Evolutionary conservation across 1,140 invertebrate species (phyloP), one percentile per base, ranked within the genome.

Genomic region (Archivesica marissinica): DNA sequence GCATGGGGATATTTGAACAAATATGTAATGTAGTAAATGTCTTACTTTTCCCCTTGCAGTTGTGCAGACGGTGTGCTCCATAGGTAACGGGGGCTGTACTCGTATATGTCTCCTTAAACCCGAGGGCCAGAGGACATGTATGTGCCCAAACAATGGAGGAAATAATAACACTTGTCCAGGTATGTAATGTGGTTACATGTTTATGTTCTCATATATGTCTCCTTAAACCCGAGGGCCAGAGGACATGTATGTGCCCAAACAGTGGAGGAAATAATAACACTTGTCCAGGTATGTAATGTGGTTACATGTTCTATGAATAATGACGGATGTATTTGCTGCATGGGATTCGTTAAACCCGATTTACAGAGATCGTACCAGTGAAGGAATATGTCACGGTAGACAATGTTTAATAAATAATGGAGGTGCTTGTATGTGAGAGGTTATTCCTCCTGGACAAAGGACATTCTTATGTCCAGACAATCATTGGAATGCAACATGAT

Each of bases 51-150:
- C 9, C 6, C 6, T 70, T 70, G 6, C 17, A 70, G 66, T 70
- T 9, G 11, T n/a, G 23, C 2, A 39, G 7, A 70, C 66, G 15
- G 39, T 15, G 15, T 70, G 66, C 23, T 70, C 66, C 44, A 15
- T 44, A 13, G n/a, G 47, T 23, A 70, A 70, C 30, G 66, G 66
- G 0, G 66, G 39, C 2, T 70, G 66, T 41, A 41, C 66, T 47
- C 66, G 47, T 47, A 2, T 70, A 9, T 70, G 66, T 47, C 66
- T 70, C 25, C n/a, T 41, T 15, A 70, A 70, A 70, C 66, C 66
- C 4, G n/a, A 28, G 11, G 39, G 39, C 13, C 38, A 70, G 39
- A 47, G 66, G 20, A 70, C 66, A 25, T 70, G 66, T 23, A 38
- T 70, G 39, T 70, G 66, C 28, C 66, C 66, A 23, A 28, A 28